Percentiles rank a stretch among this genome's conserved stretches.
Evolutionary conservation across 2,113 vertebrate species (phyloP).

Genomic region (Engystomops pustulosus): DNA sequence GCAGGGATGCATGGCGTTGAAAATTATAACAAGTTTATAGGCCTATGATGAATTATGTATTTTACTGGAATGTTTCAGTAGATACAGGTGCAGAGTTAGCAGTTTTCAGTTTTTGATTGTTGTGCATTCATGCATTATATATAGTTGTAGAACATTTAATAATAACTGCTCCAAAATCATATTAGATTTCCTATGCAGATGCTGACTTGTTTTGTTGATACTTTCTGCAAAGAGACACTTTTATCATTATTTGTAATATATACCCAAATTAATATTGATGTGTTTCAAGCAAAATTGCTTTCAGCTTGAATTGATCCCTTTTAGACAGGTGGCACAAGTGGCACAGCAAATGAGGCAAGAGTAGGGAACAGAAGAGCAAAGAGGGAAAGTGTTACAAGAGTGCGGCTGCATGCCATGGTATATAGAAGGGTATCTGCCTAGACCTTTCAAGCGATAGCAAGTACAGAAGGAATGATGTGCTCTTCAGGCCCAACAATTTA

Average conservation of each 20-base stretch:
- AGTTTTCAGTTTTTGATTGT: no score
- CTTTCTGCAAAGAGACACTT: no score
- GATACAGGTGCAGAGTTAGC: no score
- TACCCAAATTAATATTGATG: accelerated
- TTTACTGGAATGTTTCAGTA: no score
- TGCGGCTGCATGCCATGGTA: slow-evolving; percentile 22
- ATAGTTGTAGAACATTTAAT: not conserved
- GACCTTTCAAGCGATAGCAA: slow-evolving; percentile 29
- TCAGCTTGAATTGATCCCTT: not conserved
- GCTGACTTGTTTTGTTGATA: no score
- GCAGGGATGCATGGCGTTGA: no score
- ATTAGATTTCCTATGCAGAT: not conserved
- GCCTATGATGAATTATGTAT: no score
- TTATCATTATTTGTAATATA: not conserved
- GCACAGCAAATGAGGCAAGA: slow-evolving; percentile 15
- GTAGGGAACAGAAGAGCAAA: not conserved
- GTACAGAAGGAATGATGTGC: slow-evolving; percentile 36
- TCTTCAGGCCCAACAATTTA: slow-evolving; percentile 33
- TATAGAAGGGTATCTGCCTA: slow-evolving; percentile 13
- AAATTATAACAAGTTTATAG: no score
- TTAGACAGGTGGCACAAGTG: slow-evolving; percentile 11
- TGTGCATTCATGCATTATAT: not conserved
- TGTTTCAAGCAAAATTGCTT: not conserved
- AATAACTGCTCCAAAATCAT: not conserved
- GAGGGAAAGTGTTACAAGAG: not conserved